A percentile compares a stretch with the other conserved stretches of the same genome.
These are phyloP conservation scores for Heliconius hortense DNA, from an alignment of 2,888 invertebrate species.

Conservation along the genomic window DNA sequence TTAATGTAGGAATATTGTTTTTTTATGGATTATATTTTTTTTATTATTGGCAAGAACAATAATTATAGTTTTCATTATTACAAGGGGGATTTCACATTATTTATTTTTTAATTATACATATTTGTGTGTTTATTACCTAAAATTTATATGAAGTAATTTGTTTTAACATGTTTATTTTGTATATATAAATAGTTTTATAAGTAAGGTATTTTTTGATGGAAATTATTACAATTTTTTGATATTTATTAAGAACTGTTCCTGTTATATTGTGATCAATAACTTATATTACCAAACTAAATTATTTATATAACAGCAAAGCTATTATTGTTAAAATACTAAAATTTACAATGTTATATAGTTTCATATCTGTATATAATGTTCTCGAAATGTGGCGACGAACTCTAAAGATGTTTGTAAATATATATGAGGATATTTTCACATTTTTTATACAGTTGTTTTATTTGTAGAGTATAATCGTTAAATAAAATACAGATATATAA, in stretches of 20 bases:
- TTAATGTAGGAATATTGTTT: background rate
- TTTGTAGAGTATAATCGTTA: background rate
- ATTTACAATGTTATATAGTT: background rate
- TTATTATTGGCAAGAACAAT: background rate
- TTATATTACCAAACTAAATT: background rate
- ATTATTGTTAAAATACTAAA: too few relatives aligned
- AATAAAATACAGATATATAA: background rate
- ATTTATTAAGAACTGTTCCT: constrained; percentile 1
- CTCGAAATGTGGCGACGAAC: background rate
- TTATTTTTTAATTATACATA: background rate
- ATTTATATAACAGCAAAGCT: background rate
- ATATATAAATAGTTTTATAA: background rate
- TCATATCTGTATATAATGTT: background rate
- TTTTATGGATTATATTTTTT: background rate
- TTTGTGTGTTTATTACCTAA: background rate
- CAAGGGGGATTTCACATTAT: background rate
- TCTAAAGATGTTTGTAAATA: background rate
- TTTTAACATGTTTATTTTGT: too few relatives aligned
- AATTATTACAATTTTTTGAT: background rate
- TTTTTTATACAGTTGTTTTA: constrained; percentile 4
- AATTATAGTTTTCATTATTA: background rate
- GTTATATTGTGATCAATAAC: background rate
- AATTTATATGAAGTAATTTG: background rate
- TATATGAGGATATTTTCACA: background rate
- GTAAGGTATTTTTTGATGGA: background rate